phyloP scores from a whole-genome alignment of 1,140 invertebrate species.

The Danaus plexippus region DNA sequence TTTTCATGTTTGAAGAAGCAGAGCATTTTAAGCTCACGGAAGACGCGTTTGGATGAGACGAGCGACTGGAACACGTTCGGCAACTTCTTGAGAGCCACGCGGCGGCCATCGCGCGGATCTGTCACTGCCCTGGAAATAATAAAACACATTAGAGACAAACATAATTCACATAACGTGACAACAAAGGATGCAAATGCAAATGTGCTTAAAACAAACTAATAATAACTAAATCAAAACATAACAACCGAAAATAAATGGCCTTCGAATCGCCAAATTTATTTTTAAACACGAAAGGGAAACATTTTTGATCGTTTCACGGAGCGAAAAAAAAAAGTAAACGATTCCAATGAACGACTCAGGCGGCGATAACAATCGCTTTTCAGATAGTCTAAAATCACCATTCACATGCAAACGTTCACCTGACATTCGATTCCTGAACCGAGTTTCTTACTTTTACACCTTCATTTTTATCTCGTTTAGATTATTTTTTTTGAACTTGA shows the following conservation, averaged over 20 bases:
- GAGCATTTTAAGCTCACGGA: constrained; percentile 98
- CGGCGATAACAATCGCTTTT: constrained; percentile 13
- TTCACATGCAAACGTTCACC: not conserved
- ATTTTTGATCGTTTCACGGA: constrained; percentile 12
- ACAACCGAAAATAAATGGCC: constrained; percentile 6
- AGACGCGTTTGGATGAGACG: constrained; percentile 97
- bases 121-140: constrained; percentile 94
- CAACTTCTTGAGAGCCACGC: constrained; percentile 99
- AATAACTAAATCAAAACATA: constrained; percentile 3
- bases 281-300: constrained; percentile 1
- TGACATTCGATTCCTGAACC: too few species aligned
- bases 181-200: not conserved
- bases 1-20: constrained; percentile 99
- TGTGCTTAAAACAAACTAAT: constrained; percentile 7
- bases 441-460: too few species aligned
- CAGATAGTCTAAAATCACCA: constrained; percentile 8
- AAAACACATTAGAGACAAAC: constrained; percentile 15
- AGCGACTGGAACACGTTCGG: constrained; percentile 99
- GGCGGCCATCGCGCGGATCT: constrained; percentile 97
- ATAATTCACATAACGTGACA: not conserved
- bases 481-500: too few species aligned
- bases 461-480: too few species aligned
- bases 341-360: constrained; percentile 7
- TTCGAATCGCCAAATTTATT: constrained; percentile 8
- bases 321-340: constrained; percentile 15